A percentile compares a stretch with the other conserved stretches of the same genome.
These are phyloP conservation scores for Eulimnadia texana DNA, from an alignment of 1,140 invertebrate species.

Conservation along the genomic window DNA sequence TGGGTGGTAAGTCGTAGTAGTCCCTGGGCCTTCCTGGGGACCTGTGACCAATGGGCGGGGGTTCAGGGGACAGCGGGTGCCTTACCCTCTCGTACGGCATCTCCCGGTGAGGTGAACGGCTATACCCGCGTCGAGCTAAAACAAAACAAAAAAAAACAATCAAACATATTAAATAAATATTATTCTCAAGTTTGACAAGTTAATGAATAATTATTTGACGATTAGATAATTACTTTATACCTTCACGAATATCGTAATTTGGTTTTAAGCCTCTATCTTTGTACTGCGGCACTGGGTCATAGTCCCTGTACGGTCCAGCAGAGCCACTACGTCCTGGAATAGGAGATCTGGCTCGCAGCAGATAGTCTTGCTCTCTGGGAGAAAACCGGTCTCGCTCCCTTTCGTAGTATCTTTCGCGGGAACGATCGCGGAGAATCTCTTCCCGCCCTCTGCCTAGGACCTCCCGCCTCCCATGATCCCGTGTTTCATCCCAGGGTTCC, in stretches of 20 bases:
- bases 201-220: background rate
- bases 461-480: background rate
- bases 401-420: background rate
- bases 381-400: background rate
- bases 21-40: background rate
- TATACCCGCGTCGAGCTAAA: background rate
- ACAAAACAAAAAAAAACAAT: too few relatives aligned
- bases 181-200: too few relatives aligned
- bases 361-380: background rate
- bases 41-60: too few relatives aligned
- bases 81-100: background rate
- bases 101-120: background rate
- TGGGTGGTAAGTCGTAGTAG: background rate
- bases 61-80: background rate
- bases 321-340: background rate
- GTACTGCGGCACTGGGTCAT: background rate
- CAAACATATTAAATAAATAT: too few relatives aligned
- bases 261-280: background rate
- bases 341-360: background rate
- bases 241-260: too few relatives aligned
- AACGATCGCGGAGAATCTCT: too few relatives aligned
- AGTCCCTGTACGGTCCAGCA: background rate
- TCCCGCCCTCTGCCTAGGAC: background rate
- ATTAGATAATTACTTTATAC: background rate
- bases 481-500: background rate